Percentiles rank a stretch among this genome's conserved stretches.
Conservation (phyloP, 2,113 vertebrate species). For the Mustela nigripes region DNA sequence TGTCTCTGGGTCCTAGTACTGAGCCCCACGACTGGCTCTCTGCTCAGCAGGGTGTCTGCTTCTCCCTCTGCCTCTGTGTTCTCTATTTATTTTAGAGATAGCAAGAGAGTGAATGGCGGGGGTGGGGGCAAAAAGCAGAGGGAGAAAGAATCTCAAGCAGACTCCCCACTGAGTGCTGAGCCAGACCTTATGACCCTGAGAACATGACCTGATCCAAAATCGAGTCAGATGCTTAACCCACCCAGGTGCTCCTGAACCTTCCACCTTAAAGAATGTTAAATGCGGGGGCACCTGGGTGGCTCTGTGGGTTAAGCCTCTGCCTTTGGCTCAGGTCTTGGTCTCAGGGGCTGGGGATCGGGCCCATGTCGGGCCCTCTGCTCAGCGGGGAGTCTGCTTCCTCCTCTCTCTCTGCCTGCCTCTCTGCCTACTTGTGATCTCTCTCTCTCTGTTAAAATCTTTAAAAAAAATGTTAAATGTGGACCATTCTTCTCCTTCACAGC, state of each 20-base stretch:
- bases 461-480: neutral
- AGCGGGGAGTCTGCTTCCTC: no score
- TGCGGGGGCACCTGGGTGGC: no score
- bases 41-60: neutral
- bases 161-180: neutral
- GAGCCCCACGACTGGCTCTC: neutral
- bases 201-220: neutral
- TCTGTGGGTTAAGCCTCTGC: no score
- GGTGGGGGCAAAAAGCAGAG: neutral
- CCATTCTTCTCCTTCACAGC: neutral
- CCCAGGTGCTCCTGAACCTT: neutral
- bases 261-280: neutral
- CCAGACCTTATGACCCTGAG: neutral
- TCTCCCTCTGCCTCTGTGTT: neutral
- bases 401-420: no score
- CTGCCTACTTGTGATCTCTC: no score
- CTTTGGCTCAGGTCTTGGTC: no score
- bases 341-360: no score
- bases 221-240: neutral
- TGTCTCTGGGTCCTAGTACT: neutral
- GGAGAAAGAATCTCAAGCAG: neutral
- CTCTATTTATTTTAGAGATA: neutral
- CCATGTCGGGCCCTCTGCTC: no score
- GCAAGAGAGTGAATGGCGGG: neutral
- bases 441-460: no score